Evolutionary conservation across 2,113 vertebrate genomes (phyloP).

Genomic region (Syngnathus scovelli): DNA sequence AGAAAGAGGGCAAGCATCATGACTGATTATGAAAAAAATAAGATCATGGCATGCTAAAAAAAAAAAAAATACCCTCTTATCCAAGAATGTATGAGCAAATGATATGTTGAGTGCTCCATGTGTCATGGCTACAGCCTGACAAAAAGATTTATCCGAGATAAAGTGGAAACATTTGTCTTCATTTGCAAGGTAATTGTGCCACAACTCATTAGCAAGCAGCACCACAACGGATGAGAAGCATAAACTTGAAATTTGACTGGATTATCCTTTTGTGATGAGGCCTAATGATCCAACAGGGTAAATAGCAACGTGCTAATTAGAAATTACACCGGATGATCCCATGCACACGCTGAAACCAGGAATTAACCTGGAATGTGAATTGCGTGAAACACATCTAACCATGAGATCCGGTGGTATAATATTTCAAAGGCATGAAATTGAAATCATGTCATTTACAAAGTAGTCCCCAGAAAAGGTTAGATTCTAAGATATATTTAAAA

Average conservation of each 20-base stretch:
- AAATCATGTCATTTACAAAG: not conserved
- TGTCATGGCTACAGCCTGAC: not conserved
- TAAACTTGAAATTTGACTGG: slow-evolving; percentile 71
- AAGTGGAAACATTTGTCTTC: slow-evolving; percentile 53
- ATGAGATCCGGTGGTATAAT: slow-evolving; percentile 30
- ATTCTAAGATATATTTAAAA: not conserved
- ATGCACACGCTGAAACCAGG: slow-evolving; percentile 55
- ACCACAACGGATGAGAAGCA: slow-evolving; percentile 51
- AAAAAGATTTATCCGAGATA: slow-evolving; percentile 37
- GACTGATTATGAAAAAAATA: not conserved
- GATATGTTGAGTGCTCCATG: not conserved
- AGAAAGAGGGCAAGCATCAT: not conserved
- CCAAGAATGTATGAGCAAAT: not conserved
- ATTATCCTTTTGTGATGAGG: slow-evolving; percentile 72
- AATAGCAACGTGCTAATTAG: slow-evolving; percentile 78
- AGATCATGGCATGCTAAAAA: not conserved
- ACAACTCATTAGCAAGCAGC: slow-evolving; percentile 60
- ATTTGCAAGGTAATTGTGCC: slow-evolving; percentile 51
- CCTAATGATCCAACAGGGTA: slow-evolving; percentile 71
- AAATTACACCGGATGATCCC: slow-evolving; percentile 66
- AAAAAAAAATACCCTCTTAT: not conserved
- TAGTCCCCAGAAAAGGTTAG: not conserved
- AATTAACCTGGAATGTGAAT: slow-evolving; percentile 44
- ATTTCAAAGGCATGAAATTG: not conserved
- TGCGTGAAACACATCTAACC: slow-evolving; percentile 41